A percentile compares a stretch with the other conserved stretches of the same genome.
Evolutionary conservation across 2,797 vertebrate species (phyloP).

Genomic region (Falco peregrinus): DNA sequence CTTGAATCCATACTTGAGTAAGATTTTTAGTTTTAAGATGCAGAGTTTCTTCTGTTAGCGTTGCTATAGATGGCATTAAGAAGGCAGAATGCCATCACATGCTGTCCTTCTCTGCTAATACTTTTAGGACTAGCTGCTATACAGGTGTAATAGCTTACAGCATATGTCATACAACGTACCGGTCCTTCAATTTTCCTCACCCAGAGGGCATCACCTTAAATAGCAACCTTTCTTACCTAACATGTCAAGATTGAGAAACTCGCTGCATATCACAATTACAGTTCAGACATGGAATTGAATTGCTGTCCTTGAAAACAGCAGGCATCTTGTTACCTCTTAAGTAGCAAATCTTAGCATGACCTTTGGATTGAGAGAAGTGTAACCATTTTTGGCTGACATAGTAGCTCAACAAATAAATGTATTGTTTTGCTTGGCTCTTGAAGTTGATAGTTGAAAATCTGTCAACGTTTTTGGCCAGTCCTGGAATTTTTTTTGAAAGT

Average conservation of each 20-base stretch:
- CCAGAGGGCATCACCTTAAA: conserved; percentile 55
- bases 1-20: neutral
- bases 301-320: conserved; percentile 74
- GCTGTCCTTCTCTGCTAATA: neutral
- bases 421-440: conserved; percentile 54
- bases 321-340: conserved; percentile 70
- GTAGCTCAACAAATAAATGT: conserved; percentile 54
- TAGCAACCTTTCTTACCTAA: conserved; percentile 58
- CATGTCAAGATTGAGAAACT: conserved; percentile 63
- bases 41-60: neutral
- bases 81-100: neutral
- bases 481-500: neutral
- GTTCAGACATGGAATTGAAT: conserved; percentile 67
- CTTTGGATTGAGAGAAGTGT: conserved; percentile 66
- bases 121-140: neutral
- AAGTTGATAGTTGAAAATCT: conserved; percentile 41
- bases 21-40: neutral
- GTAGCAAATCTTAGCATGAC: conserved; percentile 70
- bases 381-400: conserved; percentile 57
- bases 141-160: conserved; percentile 50
- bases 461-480: neutral
- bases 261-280: conserved; percentile 61
- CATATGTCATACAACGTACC: neutral
- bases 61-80: neutral
- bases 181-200: conserved; percentile 57